A percentile compares a stretch with the other conserved stretches of the same genome.
Conservation (phyloP, 2,888 invertebrate species). For the Harmothoe impar region DNA sequence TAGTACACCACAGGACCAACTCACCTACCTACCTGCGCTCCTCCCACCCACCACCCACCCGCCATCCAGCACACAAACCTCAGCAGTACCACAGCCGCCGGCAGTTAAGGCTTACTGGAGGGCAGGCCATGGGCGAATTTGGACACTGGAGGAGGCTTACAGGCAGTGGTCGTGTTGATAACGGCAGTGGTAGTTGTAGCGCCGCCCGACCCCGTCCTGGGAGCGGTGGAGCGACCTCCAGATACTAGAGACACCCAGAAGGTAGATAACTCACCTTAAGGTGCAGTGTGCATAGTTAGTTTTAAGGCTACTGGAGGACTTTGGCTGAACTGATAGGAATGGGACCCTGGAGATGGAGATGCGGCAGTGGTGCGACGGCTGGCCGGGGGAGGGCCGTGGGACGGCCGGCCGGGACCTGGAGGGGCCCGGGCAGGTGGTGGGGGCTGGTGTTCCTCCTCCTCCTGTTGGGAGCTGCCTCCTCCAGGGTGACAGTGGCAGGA, state of each 20-base stretch:
- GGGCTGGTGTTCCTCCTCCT: not conserved
- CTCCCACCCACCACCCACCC: not conserved
- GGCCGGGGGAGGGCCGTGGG: not conserved
- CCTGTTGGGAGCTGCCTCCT: not conserved
- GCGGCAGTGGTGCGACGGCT: not conserved
- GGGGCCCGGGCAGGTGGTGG: not conserved
- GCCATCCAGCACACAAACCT: too few relatives aligned
- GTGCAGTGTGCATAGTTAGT: not conserved
- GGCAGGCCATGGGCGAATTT: not conserved
- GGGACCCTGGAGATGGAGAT: not conserved
- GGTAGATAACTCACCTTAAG: not conserved
- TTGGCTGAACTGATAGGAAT: not conserved
- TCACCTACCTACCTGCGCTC: not conserved
- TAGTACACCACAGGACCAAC: too few relatives aligned
- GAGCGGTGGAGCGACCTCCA: not conserved
- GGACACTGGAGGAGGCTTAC: conserved; percentile 24
- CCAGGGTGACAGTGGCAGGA: not conserved
- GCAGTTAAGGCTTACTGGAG: too few relatives aligned
- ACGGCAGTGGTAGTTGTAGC: not conserved
- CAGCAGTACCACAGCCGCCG: too few relatives aligned
- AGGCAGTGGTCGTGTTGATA: too few relatives aligned
- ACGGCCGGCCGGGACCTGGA: not conserved
- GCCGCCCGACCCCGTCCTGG: not conserved
- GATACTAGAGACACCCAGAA: not conserved
- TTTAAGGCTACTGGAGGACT: not conserved